Evolutionary conservation across 2,888 invertebrate species (phyloP).

Genomic region (Eumacrocentrus americanus): DNA sequence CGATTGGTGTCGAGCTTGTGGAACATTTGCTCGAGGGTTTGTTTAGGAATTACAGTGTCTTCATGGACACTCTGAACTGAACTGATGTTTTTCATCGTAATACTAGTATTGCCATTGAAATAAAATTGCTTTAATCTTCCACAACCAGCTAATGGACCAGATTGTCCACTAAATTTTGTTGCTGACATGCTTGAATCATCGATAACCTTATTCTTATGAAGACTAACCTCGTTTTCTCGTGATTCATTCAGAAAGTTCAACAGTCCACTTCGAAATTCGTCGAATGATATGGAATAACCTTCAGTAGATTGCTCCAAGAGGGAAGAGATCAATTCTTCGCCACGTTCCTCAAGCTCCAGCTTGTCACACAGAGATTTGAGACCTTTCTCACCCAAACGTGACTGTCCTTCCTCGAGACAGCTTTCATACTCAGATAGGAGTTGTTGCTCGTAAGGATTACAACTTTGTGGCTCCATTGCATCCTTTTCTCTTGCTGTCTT

Average conservation of each 20-base stretch:
- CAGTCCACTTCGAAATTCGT: conserved; percentile 78
- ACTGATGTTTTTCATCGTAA: background rate
- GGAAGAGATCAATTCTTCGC: conserved; percentile 57
- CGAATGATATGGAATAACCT: conserved; percentile 68
- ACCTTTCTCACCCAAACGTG: conserved; percentile 72
- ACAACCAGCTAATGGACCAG: background rate
- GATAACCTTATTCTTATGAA: conserved; percentile 20
- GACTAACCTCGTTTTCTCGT: conserved; percentile 37
- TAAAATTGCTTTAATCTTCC: conserved; percentile 2
- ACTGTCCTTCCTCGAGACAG: conserved; percentile 74
- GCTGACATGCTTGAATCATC: background rate
- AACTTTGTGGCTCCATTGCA: conserved; percentile 56
- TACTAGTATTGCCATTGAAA: background rate
- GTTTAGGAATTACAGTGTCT: conserved; percentile 22
- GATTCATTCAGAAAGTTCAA: conserved; percentile 71
- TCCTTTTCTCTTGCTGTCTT: conserved; percentile 42
- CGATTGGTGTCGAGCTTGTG: conserved; percentile 69
- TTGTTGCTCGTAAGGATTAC: conserved; percentile 82
- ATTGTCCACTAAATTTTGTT: conserved; percentile 1
- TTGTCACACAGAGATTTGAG: conserved; percentile 75
- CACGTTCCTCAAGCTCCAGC: conserved; percentile 77
- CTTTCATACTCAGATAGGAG: conserved; percentile 80
- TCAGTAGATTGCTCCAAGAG: conserved; percentile 50
- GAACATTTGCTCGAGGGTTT: conserved; percentile 69
- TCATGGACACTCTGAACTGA: background rate